Percentiles rank a stretch among this genome's conserved stretches.
Conservation (phyloP, 2,797 vertebrate species). For the Notolepis coatsorum region DNA sequence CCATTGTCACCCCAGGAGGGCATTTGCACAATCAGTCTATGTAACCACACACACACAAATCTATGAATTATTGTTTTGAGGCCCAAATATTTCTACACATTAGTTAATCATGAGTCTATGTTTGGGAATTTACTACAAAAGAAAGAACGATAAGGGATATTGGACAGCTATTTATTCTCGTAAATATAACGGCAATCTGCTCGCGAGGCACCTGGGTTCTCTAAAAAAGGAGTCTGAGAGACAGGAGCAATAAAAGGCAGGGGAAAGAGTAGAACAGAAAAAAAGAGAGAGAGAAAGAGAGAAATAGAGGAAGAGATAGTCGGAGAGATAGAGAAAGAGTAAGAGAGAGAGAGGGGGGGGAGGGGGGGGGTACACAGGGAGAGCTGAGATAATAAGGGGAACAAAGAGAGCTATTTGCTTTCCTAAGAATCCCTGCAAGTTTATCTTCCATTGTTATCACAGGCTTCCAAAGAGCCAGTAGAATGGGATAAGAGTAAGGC, state of each 20-base stretch:
- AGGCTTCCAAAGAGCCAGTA: slow-evolving; percentile 10
- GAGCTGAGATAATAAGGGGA: slow-evolving; percentile 50
- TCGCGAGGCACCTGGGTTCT: slow-evolving; percentile 34
- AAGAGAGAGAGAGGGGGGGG: too few relatives aligned
- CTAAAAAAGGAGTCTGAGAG: slow-evolving; percentile 29
- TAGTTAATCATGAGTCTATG: too few relatives aligned
- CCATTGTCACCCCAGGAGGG: too few relatives aligned
- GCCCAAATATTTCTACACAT: too few relatives aligned
- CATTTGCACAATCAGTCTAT: too few relatives aligned
- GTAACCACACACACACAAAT: too few relatives aligned
- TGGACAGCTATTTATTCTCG: slow-evolving; percentile 71
- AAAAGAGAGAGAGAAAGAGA: not conserved
- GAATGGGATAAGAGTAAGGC: slow-evolving; percentile 5
- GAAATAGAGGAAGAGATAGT: slow-evolving; percentile 1
- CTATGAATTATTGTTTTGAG: too few relatives aligned
- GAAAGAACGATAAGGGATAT: slow-evolving; percentile 9
- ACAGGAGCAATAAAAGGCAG: slow-evolving; percentile 30
- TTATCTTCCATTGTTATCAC: slow-evolving; percentile 28
- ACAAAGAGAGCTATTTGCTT: slow-evolving; percentile 30
- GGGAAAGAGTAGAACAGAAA: too few relatives aligned
- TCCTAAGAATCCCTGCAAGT: slow-evolving; percentile 35
- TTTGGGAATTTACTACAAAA: too few relatives aligned
- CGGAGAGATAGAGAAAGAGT: not conserved
- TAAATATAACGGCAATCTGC: slow-evolving; percentile 57
- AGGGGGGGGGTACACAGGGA: not conserved